Evolutionary conservation across 2,113 vertebrate genomes (phyloP), one percentile per base, ranked within the genome.

Genomic region (Eptatretus burgeri): DNA sequence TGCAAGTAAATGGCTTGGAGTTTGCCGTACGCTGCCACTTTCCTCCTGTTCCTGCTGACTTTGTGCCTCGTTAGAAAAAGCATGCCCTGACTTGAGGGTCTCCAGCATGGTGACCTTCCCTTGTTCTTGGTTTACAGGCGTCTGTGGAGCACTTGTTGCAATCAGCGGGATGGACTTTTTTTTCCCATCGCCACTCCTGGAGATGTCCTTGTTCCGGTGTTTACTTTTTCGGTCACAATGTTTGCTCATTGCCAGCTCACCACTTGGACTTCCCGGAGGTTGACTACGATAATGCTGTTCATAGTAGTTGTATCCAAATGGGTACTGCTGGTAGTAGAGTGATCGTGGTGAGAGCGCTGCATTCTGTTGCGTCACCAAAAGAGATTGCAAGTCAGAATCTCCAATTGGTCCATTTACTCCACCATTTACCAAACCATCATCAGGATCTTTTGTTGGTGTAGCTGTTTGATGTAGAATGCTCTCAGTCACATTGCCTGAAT

Each of bases 261-360:
- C 56, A 60, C n/a, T 17, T 69, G 81, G 94, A 60, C 83, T 84
- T 76, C 81, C 91, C 70, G 95, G 78, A 68, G 95, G 77, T 73
- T 95, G 89, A 67, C 79, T 78, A 1, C 93, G 89, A 71, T 98
- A 98, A 20, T 83, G 78, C 74, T 89, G 91, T 70, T 98, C 91
- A 0, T 79, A 80, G 74, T 95, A 98, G 63, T 83, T 82, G 0
- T 94, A 98, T 18, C 93, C 83, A 0, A 95, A 95, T 65, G 87
- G 81, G 0, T 98, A 98, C 73, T 98, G 91, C 77, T 86, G 88
- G 69, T 98, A 98, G 75, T 98, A 98, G 5, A 98, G 80, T 13
- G 87, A 85, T 68, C 93, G 91, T 87, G 95, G 94, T 75, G 91
- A 98, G 83, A 94, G 84, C 73, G 80, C 88, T 65, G 89, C 81